These are phyloP conservation scores for Lepus oiostolus DNA, from an alignment of 2,797 vertebrate genomes.

Conservation along the genomic window DNA sequence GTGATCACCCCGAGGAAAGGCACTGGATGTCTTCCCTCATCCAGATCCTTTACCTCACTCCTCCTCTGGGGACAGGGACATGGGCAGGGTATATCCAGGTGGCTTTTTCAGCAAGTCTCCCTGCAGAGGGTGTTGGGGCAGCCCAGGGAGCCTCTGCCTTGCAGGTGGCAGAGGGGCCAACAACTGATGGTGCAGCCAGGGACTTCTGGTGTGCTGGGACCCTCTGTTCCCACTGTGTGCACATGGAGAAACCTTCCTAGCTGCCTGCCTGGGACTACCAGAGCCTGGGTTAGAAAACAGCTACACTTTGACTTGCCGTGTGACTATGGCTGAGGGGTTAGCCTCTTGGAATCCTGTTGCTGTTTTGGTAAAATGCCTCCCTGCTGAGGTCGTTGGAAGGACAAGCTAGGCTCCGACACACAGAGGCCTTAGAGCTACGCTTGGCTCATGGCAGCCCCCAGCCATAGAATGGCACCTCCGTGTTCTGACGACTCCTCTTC, in stretches of 20 bases:
- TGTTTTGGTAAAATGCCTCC: neutral
- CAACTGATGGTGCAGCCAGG: neutral
- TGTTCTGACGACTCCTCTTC: too few relatives aligned
- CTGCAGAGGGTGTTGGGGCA: too few relatives aligned
- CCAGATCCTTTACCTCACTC: neutral
- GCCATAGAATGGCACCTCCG: too few relatives aligned
- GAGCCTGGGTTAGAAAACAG: neutral
- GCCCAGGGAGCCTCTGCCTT: neutral
- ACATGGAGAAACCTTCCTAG: neutral
- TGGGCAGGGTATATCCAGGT: neutral
- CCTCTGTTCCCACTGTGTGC: neutral
- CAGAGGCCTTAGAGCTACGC: neutral
- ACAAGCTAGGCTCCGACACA: neutral
- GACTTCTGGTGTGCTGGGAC: neutral
- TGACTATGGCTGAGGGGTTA: neutral
- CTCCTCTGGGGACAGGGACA: neutral
- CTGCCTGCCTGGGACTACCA: neutral
- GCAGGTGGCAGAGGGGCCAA: neutral
- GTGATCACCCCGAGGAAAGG: slow-evolving; percentile 29
- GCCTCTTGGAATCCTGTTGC: neutral
- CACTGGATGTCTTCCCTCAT: slow-evolving; percentile 39
- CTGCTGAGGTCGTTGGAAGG: neutral
- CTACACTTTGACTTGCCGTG: fast-evolving
- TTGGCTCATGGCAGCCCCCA: neutral
- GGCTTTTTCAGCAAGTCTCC: neutral